Conservation (phyloP, 2,797 vertebrate species). For the Sciurus carolinensis region DNA sequence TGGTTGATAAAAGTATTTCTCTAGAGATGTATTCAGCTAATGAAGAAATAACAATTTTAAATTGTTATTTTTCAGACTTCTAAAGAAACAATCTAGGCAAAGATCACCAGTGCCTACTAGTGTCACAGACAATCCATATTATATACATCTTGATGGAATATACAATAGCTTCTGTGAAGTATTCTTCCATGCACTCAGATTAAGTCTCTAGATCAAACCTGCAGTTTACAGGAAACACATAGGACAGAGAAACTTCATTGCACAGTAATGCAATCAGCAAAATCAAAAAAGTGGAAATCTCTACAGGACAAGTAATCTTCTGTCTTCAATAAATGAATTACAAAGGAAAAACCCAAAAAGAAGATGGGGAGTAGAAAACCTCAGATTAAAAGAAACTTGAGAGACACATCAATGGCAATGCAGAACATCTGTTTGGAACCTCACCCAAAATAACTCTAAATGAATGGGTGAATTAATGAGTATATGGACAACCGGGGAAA, state of each 20-base stretch:
- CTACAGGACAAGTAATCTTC: background rate
- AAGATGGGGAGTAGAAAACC: background rate
- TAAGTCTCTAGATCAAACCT: constrained; percentile 23
- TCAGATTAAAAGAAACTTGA: constrained; percentile 53
- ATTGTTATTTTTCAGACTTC: constrained; percentile 23
- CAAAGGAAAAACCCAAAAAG: background rate
- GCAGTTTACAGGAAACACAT: background rate
- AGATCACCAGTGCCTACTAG: background rate
- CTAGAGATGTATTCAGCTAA: background rate
- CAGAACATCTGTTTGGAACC: background rate
- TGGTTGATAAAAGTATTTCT: background rate
- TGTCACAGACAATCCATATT: background rate
- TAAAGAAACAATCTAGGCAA: constrained; percentile 56
- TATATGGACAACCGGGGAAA: background rate
- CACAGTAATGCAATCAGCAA: background rate
- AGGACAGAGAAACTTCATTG: background rate
- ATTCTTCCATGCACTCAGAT: background rate
- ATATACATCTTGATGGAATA: background rate
- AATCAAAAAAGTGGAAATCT: background rate
- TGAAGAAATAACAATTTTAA: constrained; percentile 5
- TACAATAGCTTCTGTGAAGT: background rate
- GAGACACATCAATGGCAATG: background rate
- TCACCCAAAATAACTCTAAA: background rate
- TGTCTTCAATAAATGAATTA: constrained; percentile 24
- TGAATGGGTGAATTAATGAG: background rate